Evolutionary conservation across 2,797 vertebrate genomes (phyloP), one percentile per base, ranked within the genome.

Genomic region (Gymnoscopelus braueri): DNA sequence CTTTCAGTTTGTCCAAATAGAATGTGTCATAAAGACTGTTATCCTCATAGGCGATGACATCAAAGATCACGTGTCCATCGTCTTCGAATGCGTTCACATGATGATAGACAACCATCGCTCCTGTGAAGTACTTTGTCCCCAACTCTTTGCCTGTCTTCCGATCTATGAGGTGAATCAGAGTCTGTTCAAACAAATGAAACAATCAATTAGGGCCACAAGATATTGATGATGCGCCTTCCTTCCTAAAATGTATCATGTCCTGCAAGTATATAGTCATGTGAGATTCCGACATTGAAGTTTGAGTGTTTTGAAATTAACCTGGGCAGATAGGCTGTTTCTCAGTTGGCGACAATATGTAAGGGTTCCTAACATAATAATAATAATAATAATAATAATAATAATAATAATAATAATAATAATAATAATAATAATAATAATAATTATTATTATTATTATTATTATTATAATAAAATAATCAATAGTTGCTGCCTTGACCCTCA

Each of bases 51-150:
- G 95, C 85, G 9, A 99, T 92, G 48, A 97, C 79, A 1, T 99
- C 98, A 14, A 97, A 93, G 65, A 99, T 10, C 7, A 99, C 71
- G 23, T 96, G 95, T 47, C 92, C 93, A 0, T 96, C 91, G 0
- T 97, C 95, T 84, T 98, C 97, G 3, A 94, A 98, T 60, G 97
- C 97, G 0, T 98, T 99, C 74, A 98, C 74, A 0, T 99, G 98
- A 80, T 99, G 98, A 79, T 95, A 98, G 71, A 96, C 76, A 1
- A 98, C 88, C 91, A 97, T 71, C 1, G 96, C 63, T 35, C 94
- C 94, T 0, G 95, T 92, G 85, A 89, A 93, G 84, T 95, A 97
- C 82, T 94, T 96, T 6, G 81, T 91, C 14, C 87, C 80, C 1
- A 95, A 50, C 9, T 92, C 91, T 82, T 96, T 97, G 72, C 94